Evolutionary conservation across 1,140 invertebrate species (phyloP).

Genomic region (Trichonephila clavata): DNA sequence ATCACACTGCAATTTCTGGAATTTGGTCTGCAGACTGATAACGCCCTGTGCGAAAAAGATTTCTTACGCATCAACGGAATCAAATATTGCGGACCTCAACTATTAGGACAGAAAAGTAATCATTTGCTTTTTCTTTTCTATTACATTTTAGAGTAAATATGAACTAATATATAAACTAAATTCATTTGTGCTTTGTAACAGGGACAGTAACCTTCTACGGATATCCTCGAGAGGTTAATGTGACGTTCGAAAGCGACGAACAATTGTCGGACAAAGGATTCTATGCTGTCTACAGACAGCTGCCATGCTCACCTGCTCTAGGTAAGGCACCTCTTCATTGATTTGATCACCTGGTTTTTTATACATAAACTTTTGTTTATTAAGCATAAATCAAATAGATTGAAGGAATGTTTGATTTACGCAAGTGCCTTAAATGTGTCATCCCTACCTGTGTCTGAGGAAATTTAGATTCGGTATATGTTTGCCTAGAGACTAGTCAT

Average conservation of each 20-base stretch:
- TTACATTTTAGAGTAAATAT: constrained; percentile 36
- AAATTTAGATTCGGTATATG: too few relatives aligned
- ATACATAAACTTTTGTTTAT: too few relatives aligned
- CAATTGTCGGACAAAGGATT: constrained; percentile 77
- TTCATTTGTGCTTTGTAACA: constrained; percentile 20
- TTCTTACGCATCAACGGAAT: constrained; percentile 78
- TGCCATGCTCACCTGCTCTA: constrained; percentile 56
- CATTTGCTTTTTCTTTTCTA: neutral
- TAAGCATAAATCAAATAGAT: neutral
- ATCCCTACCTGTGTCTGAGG: too few relatives aligned
- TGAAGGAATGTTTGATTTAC: too few relatives aligned
- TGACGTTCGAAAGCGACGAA: constrained; percentile 77
- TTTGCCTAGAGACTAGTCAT: too few relatives aligned
- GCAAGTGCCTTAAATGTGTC: too few relatives aligned
- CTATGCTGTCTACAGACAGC: constrained; percentile 69
- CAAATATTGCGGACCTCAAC: constrained; percentile 78
- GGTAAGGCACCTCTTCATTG: constrained; percentile 21
- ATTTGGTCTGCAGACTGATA: constrained; percentile 77
- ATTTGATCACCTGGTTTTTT: neutral
- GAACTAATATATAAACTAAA: too few relatives aligned
- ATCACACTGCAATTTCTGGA: constrained; percentile 78
- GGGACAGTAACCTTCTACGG: constrained; percentile 77
- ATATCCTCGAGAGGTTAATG: constrained; percentile 70
- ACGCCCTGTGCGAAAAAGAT: constrained; percentile 77
- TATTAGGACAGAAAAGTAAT: constrained; percentile 78